Conservation (phyloP, 2,888 invertebrate genomes). For the Metopia argyrocephala region DNA sequence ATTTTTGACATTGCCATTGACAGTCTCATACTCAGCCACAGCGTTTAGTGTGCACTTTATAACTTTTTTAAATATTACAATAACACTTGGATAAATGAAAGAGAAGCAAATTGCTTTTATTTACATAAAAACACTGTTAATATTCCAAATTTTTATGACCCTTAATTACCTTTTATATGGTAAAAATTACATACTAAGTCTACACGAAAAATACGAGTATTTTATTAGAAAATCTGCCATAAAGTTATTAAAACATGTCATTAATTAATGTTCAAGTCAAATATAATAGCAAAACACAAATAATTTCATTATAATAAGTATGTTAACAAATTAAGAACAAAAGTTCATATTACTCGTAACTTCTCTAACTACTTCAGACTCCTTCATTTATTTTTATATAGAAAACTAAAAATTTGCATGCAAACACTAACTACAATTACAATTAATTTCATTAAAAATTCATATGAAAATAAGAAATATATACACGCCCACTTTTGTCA, state of each 20-base stretch:
- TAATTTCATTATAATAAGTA: constrained; percentile 1
- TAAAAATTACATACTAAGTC: not conserved
- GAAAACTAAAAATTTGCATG: constrained; percentile 55
- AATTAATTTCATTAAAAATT: constrained; percentile 78
- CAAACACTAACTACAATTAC: constrained; percentile 65
- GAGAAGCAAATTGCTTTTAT: too few species aligned
- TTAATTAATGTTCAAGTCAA: not conserved
- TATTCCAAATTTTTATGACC: constrained; percentile 70
- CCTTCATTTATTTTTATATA: too few species aligned
- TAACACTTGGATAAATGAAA: too few species aligned
- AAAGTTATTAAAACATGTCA: not conserved
- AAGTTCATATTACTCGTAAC: not conserved
- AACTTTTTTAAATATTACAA: too few species aligned
- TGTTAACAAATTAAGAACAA: constrained; percentile 15
- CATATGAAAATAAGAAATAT: constrained; percentile 66
- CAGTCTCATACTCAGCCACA: too few species aligned
- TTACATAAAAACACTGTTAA: too few species aligned
- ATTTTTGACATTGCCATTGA: too few species aligned
- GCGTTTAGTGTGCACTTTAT: too few species aligned
- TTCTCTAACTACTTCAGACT: too few species aligned
- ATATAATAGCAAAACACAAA: not conserved
- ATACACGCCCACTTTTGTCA: constrained; percentile 53
- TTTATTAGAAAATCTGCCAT: not conserved
- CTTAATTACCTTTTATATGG: constrained; percentile 72
- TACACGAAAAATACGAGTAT: not conserved